phyloP scores from a whole-genome alignment of 2,888 invertebrate species.

The Aleiodes testaceus region DNA sequence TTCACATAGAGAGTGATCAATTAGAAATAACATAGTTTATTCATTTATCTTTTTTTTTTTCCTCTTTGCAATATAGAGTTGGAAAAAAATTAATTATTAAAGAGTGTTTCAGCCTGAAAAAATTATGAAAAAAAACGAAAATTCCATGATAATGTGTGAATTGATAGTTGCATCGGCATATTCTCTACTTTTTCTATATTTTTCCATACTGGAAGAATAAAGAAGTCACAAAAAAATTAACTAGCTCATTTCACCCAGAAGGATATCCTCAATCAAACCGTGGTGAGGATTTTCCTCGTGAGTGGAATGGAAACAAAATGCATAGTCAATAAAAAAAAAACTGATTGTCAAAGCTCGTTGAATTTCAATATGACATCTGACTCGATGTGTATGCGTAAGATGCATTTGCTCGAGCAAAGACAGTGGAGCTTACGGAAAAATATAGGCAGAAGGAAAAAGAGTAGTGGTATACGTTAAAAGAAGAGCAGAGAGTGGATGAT shows the following conservation, averaged over 20 bases:
- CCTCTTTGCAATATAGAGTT: too few relatives aligned
- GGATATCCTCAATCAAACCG: too few relatives aligned
- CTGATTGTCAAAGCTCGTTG: conserved; percentile 56
- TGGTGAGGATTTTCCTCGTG: too few relatives aligned
- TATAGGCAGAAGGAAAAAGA: conserved; percentile 12
- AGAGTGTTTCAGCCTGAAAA: too few relatives aligned
- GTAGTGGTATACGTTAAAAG: conserved; percentile 21
- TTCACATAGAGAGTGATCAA: conserved; percentile 4
- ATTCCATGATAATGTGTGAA: too few relatives aligned
- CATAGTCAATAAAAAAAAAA: background rate
- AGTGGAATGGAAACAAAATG: too few relatives aligned
- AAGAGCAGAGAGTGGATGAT: conserved; percentile 23
- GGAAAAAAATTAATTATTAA: too few relatives aligned
- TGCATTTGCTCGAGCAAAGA: conserved; percentile 44
- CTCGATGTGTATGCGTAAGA: conserved; percentile 32
- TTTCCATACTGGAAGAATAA: too few relatives aligned
- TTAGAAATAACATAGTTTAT: conserved; percentile 5
- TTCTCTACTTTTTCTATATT: background rate
- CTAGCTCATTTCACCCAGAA: too few relatives aligned
- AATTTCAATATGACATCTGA: conserved; percentile 51
- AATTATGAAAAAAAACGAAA: too few relatives aligned
- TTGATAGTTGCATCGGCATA: too few relatives aligned
- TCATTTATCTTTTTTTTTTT: background rate
- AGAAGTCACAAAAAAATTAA: too few relatives aligned
- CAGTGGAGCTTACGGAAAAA: conserved; percentile 26